Base-by-base conservation (phyloP, 2,113 vertebrate genomes). In the Anhinga rufa region DNA sequence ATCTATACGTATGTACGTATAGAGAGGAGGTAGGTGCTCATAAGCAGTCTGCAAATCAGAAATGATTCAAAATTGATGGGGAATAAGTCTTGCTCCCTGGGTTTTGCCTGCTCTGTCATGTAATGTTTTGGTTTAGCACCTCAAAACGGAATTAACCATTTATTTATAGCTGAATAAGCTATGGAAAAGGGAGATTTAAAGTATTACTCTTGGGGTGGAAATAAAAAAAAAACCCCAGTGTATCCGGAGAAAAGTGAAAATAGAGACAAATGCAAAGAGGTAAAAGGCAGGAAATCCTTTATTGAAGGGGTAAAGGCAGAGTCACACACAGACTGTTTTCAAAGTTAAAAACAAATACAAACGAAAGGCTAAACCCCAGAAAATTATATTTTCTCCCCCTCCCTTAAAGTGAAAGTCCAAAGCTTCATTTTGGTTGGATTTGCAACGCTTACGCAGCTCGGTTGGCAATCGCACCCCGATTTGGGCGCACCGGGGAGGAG, bases 271-370 rank as follows among this genome's bases (percentile, higher is more conserved):
- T 3, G 3, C 68, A 10, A 49, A 38, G n/a, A 48, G 46, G 20
- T 84, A 60, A 80, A 48, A 77, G 86, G 89, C 75, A 93, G 79
- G 79, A 95, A 93, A 82, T 95, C 86, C 94, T 97, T 97, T 97
- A 97, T 97, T 97, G 95, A 94, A 90, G 71, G 69, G 61, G 64
- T 79, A 91, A 94, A 95, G 91, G 91, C 94, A 96, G 78, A 93
- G 46, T 94, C 94, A 91, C 86, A 92, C 75, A 77, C 69, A 72
- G 70, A 49, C 54, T 82, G 81, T 46, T 94, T 86, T 51, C 70
- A 92, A 92, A 92, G 75, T 96, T 68, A 92, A 92, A 92, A 89
- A 9, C 81, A 78, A 92, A 90, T 70, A 92, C 86, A 68, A 82
- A 91, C 74, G 75, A 38, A 44, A 95, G 51, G 88, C 66, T 74